Base-by-base conservation (phyloP, 2,113 vertebrate species). In the Urocynchramus pylzowi region DNA sequence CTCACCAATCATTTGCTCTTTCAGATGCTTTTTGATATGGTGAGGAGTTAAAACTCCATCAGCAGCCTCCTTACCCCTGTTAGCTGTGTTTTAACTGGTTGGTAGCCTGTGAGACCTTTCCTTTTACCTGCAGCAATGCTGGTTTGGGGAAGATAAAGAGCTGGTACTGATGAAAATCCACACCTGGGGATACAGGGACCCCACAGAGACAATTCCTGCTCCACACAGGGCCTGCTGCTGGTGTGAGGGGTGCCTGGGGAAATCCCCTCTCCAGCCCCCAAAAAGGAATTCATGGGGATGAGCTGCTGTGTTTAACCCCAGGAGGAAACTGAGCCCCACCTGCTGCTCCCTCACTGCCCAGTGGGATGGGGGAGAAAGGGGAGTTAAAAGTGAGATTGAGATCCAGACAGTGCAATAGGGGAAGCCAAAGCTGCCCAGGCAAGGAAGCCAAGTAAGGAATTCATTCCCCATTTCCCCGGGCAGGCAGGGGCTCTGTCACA, bases 1-100 rank as follows among this genome's bases (percentile, higher is more conserved):
- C 75, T 90, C 86, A 57, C 52, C 60, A 61, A 83, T 90, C 70
- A 76, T 68, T 88, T 57, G 11, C 42, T 75, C 47, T 44, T 79
- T 82, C 61, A 41, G 61, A 22, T 71, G 47, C 0, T 13, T 83
- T 83, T 54, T 86, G 35, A 16, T 54, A 16, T 2, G 39, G 16
- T 76, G 53, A 80, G 26, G 50, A 64, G 90, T n/a, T 71, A 39
- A 24, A 63, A 41, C 23, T 91, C 63, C 27, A 26, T 41, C 35
- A 52, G 53, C 6, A 35, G 16, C 22, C 75, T 76, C 39, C 41
- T 16, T 13, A 27, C 10, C 24, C 7, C 44, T 6, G 5, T 21
- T 39, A 24, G n/a, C 47, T 54, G 8, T 70, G 52, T 11, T 57
- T 83, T 37, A 63, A 7, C 44, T 2, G 2, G 3, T 27, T 71